A percentile compares a stretch with the other conserved stretches of the same genome.
Evolutionary conservation across 1,140 invertebrate species (phyloP).

Genomic region (Cyclargus thomasi): DNA sequence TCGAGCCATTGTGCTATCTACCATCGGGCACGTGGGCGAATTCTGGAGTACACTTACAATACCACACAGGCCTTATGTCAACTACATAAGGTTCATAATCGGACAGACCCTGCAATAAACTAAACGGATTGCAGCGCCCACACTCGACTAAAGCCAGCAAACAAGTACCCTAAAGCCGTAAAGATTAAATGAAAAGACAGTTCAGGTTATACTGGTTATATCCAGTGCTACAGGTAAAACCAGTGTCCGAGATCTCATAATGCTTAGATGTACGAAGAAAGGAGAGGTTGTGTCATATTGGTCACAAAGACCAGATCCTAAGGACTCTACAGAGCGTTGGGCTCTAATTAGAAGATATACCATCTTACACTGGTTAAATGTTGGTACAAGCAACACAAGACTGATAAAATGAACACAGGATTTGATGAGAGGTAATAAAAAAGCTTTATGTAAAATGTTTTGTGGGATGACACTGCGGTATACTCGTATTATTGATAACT

Average conservation of each 20-base stretch:
- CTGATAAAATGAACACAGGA: constrained; percentile 45
- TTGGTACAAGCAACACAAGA: constrained; percentile 33
- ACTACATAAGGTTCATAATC: constrained; percentile 32
- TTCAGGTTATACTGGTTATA: not conserved
- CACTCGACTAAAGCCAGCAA: no score
- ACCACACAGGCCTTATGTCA: constrained; percentile 54
- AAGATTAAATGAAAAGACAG: no score
- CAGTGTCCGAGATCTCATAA: not conserved
- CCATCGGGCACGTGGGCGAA: constrained; percentile 59
- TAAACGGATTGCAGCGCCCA: not conserved
- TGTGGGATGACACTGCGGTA: constrained; percentile 38
- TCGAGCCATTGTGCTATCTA: constrained; percentile 51
- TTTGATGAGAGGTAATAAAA: constrained; percentile 49
- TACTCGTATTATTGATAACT: no score
- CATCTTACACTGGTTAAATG: not conserved
- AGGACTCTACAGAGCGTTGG: not conserved
- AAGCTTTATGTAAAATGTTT: constrained; percentile 57
- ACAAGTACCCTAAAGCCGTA: no score
- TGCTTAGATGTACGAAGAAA: not conserved
- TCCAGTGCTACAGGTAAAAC: not conserved
- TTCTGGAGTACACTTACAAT: constrained; percentile 66
- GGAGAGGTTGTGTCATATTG: not conserved
- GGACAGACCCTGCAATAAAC: not conserved
- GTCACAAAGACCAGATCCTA: not conserved
- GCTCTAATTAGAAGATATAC: not conserved